Percentiles rank a stretch among this genome's conserved stretches.
These are phyloP conservation scores for Clinocottus analis DNA, from an alignment of 2,113 vertebrate species.

Conservation along the genomic window DNA sequence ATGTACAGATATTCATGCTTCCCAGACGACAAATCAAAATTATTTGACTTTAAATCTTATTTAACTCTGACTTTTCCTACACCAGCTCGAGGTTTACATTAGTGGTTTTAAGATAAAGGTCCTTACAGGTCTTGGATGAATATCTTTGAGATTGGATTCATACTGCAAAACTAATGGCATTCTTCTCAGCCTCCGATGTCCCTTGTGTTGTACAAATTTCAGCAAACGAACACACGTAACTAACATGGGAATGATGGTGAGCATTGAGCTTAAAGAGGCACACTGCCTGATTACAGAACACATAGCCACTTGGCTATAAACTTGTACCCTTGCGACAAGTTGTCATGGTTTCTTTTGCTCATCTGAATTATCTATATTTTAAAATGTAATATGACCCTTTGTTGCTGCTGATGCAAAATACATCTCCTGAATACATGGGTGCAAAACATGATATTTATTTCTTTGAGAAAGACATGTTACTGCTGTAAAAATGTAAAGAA, in stretches of 20 bases:
- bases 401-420: not conserved
- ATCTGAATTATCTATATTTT: not conserved
- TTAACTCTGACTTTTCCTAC: not conserved
- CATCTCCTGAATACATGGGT: not conserved
- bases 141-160: not conserved
- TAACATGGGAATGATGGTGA: not conserved
- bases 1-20: not conserved
- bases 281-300: not conserved
- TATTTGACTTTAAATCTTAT: no score
- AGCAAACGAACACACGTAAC: not conserved
- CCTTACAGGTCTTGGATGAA: not conserved
- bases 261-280: not conserved
- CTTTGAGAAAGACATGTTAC: not conserved
- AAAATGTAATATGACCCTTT: not conserved
- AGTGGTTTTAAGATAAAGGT: not conserved
- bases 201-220: not conserved
- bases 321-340: not conserved
- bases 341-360: slow-evolving; percentile 6
- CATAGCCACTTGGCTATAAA: not conserved
- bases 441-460: not conserved
- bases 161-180: not conserved
- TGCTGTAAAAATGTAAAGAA: not conserved
- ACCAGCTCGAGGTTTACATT: not conserved
- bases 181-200: not conserved
- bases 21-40: not conserved